Evolutionary conservation across 2,113 vertebrate species (phyloP).

Genomic region (Haemorhous mexicanus): DNA sequence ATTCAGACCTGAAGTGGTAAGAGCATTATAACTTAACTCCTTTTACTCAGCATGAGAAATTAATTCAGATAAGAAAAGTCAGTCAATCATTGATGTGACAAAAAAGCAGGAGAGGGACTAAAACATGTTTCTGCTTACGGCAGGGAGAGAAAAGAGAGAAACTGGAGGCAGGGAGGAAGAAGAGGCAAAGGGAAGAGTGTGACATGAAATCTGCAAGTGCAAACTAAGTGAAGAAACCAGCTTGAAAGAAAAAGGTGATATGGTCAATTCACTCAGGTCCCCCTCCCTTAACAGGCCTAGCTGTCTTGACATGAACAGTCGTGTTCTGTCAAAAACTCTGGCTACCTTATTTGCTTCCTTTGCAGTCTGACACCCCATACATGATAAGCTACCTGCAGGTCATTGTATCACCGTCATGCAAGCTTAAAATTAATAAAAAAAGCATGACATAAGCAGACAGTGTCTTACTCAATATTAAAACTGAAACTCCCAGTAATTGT

Average conservation of each 20-base stretch:
- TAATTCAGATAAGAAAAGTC: not conserved
- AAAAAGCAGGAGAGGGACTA: not conserved
- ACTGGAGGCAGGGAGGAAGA: not conserved
- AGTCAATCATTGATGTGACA: not conserved
- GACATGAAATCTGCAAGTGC: not conserved
- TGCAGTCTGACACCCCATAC: not conserved
- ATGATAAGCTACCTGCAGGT: not conserved
- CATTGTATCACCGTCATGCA: not conserved
- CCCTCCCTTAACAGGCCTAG: not conserved
- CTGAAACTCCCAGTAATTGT: not conserved
- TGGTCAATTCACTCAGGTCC: accelerated
- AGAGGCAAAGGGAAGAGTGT: not conserved
- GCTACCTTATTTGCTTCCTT: not conserved
- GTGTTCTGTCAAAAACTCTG: not conserved
- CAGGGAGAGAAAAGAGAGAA: not conserved
- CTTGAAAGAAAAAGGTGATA: not conserved
- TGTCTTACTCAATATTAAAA: not conserved
- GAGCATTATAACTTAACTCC: not conserved
- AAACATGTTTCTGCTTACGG: accelerated
- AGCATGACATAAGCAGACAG: not conserved
- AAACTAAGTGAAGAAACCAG: not conserved
- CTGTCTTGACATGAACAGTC: not conserved
- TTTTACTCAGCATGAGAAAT: not conserved
- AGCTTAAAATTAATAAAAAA: not conserved
- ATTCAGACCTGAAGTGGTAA: not conserved